These are phyloP conservation scores for Orthosia incerta DNA, from an alignment of 2,888 invertebrate species.

Conservation along the genomic window DNA sequence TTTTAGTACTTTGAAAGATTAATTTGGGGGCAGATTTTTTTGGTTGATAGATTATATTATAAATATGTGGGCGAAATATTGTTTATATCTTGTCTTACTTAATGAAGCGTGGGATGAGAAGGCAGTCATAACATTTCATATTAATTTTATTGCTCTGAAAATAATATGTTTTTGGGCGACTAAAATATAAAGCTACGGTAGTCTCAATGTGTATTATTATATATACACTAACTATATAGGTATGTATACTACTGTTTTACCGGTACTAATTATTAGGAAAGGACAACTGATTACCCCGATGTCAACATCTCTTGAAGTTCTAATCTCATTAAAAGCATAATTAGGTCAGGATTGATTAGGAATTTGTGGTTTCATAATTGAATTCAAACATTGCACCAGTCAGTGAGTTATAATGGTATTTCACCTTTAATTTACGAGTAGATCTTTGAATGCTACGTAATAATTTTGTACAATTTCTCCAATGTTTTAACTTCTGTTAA, in stretches of 20 bases:
- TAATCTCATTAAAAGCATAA: conserved; percentile 22
- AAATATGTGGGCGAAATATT: conserved; percentile 8
- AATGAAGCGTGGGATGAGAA: conserved; percentile 1
- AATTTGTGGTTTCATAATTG: conserved; percentile 25
- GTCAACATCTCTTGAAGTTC: conserved; percentile 23
- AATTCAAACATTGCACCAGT: conserved; percentile 6
- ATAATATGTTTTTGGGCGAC: neutral
- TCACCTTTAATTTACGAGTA: neutral
- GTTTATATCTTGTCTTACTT: neutral
- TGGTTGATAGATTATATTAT: neutral
- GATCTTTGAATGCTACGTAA: neutral
- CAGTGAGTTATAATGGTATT: neutral
- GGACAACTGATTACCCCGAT: neutral
- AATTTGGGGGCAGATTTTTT: neutral
- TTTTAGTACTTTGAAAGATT: neutral
- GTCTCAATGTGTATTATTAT: neutral
- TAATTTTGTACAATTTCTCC: neutral
- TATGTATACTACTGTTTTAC: neutral
- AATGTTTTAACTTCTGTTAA: neutral
- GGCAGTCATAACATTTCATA: neutral
- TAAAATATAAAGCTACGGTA: no score
- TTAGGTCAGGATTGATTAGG: conserved; percentile 16
- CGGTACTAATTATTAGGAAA: neutral
- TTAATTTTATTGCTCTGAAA: neutral
- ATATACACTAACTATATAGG: neutral